Evolutionary conservation across 1,140 invertebrate species (phyloP), one percentile per base, ranked within the genome.

Genomic region (Heliothis virescens): DNA sequence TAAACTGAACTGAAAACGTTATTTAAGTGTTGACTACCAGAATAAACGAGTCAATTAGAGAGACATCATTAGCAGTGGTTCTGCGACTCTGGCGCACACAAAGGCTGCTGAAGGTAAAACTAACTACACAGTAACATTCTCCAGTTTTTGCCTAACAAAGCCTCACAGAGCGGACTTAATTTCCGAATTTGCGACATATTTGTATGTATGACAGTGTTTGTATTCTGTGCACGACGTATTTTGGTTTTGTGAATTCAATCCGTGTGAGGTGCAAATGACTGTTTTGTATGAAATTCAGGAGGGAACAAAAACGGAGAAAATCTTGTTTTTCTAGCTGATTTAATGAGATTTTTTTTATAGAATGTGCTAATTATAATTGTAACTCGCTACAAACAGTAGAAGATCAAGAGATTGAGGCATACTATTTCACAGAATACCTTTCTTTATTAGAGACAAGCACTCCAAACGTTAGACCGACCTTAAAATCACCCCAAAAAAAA

Each of bases 141-240:
- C 21, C n/a, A 78, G 48, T 78, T 78, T 78, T 78, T 67, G 53
- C 53, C 12, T 59, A 55, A 78, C 76, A 78, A 69, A 78, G 76
- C 52, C 16, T 57, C 55, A 41, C 29, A 59, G 62, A 67, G 50
- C 29, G 41, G 47, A 41, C 65, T 69, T 78, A 78, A 69, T 78
- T 69, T 78, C 76, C 52, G 63, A 59, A 78, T 77, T 77, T 59
- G 34, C 48, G 26, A 55, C 75, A 78, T 78, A 78, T 78, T 65
- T 76, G 60, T 76, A 76, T 76, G 74, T 76, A 76, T 63, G 59
- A 76, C 59, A 52, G 60, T 62, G 60, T 76, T 76, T 76, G 26
- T 76, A 76, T 76, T 63, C 74, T 41, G 59, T 53, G n/a, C 60
- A 53, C 74, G 74, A 65, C 74, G 74, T 34, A 53, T 76, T 76